These are phyloP conservation scores for Paracentrotus lividus DNA, from an alignment of 53 echinoderm and acorn worm genomes.

Conservation along the genomic window DNA sequence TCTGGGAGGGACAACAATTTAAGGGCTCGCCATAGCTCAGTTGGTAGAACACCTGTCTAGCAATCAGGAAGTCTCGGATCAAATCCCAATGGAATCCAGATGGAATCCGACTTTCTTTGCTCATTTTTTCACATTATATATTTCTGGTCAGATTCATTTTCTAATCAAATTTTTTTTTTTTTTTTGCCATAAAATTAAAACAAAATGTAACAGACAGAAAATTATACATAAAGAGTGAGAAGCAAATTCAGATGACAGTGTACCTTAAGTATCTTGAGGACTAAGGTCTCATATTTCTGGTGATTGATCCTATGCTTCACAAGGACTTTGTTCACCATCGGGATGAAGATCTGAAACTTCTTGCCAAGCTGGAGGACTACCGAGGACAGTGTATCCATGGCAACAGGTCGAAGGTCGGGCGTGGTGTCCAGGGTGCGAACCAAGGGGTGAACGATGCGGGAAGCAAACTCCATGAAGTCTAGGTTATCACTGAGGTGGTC, in stretches of 20 bases:
- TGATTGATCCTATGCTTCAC: constrained; percentile 89
- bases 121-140: no score
- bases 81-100: no score
- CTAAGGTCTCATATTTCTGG: constrained; percentile 96
- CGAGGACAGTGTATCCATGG: constrained; percentile 97
- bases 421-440: constrained; percentile 95
- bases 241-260: neutral
- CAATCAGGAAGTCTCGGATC: no score
- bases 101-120: no score
- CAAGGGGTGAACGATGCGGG: constrained; percentile 96
- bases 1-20: no score
- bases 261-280: constrained; percentile 96
- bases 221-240: no score
- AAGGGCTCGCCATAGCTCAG: no score
- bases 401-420: constrained; percentile 85
- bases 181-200: no score
- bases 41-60: no score
- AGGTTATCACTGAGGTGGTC: constrained; percentile 94
- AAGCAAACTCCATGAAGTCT: constrained; percentile 98
- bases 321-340: constrained; percentile 97
- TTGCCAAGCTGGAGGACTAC: constrained; percentile 96
- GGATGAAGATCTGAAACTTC: constrained; percentile 98
- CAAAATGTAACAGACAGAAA: no score
- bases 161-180: no score
- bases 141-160: no score